Conservation (phyloP, 2,113 vertebrate genomes). For the Elgaria multicarinata region DNA sequence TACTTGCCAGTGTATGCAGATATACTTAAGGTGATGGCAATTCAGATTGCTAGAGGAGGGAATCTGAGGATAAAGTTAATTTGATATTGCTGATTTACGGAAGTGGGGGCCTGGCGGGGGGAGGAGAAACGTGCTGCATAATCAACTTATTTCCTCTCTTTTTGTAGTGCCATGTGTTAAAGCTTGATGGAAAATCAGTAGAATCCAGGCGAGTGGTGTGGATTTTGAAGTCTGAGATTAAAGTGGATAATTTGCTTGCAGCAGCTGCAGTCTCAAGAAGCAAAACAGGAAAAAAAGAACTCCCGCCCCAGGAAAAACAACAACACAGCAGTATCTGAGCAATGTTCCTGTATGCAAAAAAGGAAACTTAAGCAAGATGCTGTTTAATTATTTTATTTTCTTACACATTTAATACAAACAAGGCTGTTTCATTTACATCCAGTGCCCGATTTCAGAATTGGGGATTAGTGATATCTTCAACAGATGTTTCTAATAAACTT, state of each 20-base stretch:
- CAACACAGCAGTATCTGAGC: constrained; percentile 41
- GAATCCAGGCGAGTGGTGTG: constrained; percentile 25
- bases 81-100: constrained; percentile 25
- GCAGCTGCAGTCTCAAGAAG: constrained; percentile 42
- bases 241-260: constrained; percentile 50
- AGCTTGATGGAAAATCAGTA: constrained; percentile 62
- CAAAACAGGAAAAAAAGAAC: constrained; percentile 35
- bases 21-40: constrained; percentile 4
- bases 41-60: neutral
- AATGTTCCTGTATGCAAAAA: constrained; percentile 48
- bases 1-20: neutral
- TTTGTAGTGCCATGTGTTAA: constrained; percentile 1
- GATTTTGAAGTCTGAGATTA: constrained; percentile 68
- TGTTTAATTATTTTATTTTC: constrained; percentile 53
- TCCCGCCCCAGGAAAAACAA: constrained; percentile 28
- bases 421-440: constrained; percentile 62
- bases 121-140: constrained; percentile 36
- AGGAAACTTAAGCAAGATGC: constrained; percentile 57
- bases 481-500: constrained; percentile 71
- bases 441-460: constrained; percentile 36
- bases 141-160: constrained; percentile 55
- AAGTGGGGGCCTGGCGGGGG: neutral
- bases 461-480: constrained; percentile 67
- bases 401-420: constrained; percentile 37
- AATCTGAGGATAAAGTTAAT: constrained; percentile 32